Percentiles rank a stretch among this genome's conserved stretches.
These are phyloP conservation scores for Etheostoma spectabile DNA, from an alignment of 2,113 vertebrate species.

Conservation along the genomic window DNA sequence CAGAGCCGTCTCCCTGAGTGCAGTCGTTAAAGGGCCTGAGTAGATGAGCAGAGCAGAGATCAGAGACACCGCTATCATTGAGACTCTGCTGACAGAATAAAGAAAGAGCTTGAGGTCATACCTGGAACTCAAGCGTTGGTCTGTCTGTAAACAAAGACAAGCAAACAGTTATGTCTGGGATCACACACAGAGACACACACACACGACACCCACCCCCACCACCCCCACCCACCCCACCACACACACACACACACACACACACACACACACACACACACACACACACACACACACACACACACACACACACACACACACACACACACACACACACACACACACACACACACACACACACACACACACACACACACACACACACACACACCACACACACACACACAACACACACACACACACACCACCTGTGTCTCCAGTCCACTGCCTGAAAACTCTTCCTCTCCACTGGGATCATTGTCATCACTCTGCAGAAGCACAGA, in stretches of 20 bases:
- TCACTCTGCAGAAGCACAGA: conserved; percentile 74
- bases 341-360: no score
- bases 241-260: background rate
- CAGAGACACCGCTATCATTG: conserved; percentile 32
- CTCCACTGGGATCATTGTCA: conserved; percentile 82
- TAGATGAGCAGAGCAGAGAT: conserved; percentile 39
- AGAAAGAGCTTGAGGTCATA: conserved; percentile 53
- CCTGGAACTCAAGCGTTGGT: conserved; percentile 77
- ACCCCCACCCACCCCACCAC: no score
- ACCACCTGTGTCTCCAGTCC: conserved; percentile 81
- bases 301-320: background rate
- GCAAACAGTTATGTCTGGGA: conserved; percentile 27
- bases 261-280: conserved; percentile 36
- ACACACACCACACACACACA: no score
- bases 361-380: background rate
- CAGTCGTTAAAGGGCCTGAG: conserved; percentile 79
- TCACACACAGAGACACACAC: no score
- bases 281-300: background rate
- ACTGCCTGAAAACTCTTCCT: conserved; percentile 79
- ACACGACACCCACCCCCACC: no score
- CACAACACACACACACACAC: conserved; percentile 39
- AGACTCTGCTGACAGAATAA: conserved; percentile 11
- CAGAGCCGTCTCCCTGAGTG: conserved; percentile 66
- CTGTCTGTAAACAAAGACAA: conserved; percentile 68
- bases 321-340: conserved; percentile 31